Percentiles rank a stretch among this genome's conserved stretches.
These are phyloP conservation scores for Valencia hispanica DNA, from an alignment of 2,797 vertebrate genomes.

Conservation along the genomic window DNA sequence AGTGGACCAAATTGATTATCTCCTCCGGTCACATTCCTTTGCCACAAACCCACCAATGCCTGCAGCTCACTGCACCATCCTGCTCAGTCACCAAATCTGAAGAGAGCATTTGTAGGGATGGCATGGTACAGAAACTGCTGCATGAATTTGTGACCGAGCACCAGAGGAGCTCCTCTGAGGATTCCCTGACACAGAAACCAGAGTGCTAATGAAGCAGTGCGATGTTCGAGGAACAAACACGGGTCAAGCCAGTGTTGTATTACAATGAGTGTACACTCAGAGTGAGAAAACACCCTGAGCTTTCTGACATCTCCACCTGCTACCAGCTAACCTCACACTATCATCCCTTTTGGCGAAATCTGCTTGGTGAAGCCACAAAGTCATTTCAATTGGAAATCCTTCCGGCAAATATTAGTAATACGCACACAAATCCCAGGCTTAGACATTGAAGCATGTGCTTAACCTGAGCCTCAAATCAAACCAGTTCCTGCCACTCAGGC, in stretches of 20 bases:
- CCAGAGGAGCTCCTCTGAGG: slow-evolving; percentile 10
- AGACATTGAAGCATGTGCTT: slow-evolving; percentile 64
- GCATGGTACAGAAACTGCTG: slow-evolving; percentile 43
- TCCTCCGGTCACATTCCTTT: slow-evolving; percentile 43
- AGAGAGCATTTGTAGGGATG: slow-evolving; percentile 43
- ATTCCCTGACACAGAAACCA: slow-evolving; percentile 28
- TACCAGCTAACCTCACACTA: slow-evolving; percentile 42
- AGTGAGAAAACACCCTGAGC: slow-evolving; percentile 42
- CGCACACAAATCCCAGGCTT: slow-evolving; percentile 70
- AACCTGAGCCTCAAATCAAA: slow-evolving; percentile 59
- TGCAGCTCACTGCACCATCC: slow-evolving; percentile 46
- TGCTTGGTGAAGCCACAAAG: slow-evolving; percentile 59
- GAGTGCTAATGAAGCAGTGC: slow-evolving; percentile 30
- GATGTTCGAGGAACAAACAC: slow-evolving; percentile 23
- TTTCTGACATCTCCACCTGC: slow-evolving; percentile 28
- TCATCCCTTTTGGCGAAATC: slow-evolving; percentile 49
- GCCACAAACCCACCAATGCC: slow-evolving; percentile 40
- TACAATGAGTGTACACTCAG: slow-evolving; percentile 17
- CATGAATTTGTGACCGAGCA: slow-evolving; percentile 7
- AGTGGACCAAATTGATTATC: slow-evolving; percentile 61
- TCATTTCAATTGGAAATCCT: slow-evolving; percentile 66
- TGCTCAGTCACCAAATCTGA: slow-evolving; percentile 52
- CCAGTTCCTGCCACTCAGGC: slow-evolving; percentile 47
- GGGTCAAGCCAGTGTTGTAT: slow-evolving; percentile 30
- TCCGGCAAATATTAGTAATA: slow-evolving; percentile 68